Conservation (phyloP, 2,888 invertebrate species). For the Pseudoips prasinana region DNA sequence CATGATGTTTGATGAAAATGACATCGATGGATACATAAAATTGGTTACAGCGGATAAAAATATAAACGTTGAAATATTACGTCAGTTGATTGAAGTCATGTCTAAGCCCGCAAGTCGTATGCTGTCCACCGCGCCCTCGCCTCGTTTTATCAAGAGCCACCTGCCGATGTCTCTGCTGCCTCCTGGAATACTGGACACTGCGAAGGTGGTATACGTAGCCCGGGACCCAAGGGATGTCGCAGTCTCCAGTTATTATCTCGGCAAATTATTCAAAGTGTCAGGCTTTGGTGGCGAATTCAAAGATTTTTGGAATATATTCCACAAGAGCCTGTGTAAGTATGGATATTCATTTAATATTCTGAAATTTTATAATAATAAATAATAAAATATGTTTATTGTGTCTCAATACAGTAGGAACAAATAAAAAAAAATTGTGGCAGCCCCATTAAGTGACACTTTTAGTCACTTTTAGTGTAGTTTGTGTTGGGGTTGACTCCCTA, state of each 20-base stretch:
- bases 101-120: conserved; percentile 5
- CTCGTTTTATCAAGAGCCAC: conserved; percentile 73
- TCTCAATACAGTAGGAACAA: too few species aligned
- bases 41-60: neutral
- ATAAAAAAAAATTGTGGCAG: too few species aligned
- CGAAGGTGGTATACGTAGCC: conserved; percentile 86
- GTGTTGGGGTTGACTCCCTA: too few species aligned
- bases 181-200: conserved; percentile 66
- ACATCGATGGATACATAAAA: neutral
- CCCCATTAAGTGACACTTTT: too few species aligned
- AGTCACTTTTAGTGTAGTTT: too few species aligned
- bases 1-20: conserved; percentile 8
- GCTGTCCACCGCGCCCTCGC: conserved; percentile 18
- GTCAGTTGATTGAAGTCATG: neutral
- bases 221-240: conserved; percentile 90
- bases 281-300: conserved; percentile 82
- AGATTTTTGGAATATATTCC: conserved; percentile 84
- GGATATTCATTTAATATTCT: too few species aligned
- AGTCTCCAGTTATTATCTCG: conserved; percentile 88
- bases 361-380: too few species aligned
- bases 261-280: conserved; percentile 80
- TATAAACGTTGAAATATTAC: neutral
- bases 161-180: conserved; percentile 86
- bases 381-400: too few species aligned
- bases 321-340: conserved; percentile 78